These are phyloP conservation scores for Monochamus saltuarius DNA, from an alignment of 1,140 invertebrate species.

Conservation along the genomic window DNA sequence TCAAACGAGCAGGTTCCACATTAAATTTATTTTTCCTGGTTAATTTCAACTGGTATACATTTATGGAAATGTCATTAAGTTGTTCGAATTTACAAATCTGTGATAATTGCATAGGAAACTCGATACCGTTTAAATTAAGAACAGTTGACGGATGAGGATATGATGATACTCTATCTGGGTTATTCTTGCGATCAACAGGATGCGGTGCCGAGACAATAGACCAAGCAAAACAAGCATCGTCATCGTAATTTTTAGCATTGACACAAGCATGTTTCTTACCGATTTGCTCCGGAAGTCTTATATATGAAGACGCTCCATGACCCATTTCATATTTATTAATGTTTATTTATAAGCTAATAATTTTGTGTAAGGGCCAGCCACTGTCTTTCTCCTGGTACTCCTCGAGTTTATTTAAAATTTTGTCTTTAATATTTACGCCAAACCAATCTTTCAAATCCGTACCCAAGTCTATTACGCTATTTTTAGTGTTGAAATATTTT, in stretches of 20 bases:
- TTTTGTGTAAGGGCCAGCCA: not conserved
- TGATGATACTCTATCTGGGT: not conserved
- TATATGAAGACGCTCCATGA: not conserved
- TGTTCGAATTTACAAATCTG: not conserved
- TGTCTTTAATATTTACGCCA: not conserved
- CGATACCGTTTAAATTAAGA: slow-evolving; percentile 12
- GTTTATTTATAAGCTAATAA: not conserved
- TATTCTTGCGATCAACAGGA: not conserved
- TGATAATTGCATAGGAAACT: not conserved
- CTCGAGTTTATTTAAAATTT: not conserved
- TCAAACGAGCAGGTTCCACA: not conserved
- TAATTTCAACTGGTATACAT: not conserved
- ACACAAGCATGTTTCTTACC: slow-evolving; percentile 7
- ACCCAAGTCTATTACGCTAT: not conserved
- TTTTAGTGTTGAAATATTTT: not conserved
- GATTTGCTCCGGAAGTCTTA: not conserved
- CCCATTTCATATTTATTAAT: slow-evolving; percentile 2
- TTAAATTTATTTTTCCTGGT: slow-evolving; percentile 7
- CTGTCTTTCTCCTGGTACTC: not conserved
- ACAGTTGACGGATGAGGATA: slow-evolving; percentile 5
- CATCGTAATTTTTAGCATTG: slow-evolving; percentile 27
- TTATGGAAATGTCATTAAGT: not conserved
- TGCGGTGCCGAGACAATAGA: slow-evolving; percentile 21
- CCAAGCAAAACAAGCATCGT: slow-evolving; percentile 33
- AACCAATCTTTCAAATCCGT: slow-evolving; percentile 1